Evolutionary conservation across 2,888 invertebrate species (phyloP), one percentile per base, ranked within the genome.

Genomic region (Mesopsocus fuscifrons): DNA sequence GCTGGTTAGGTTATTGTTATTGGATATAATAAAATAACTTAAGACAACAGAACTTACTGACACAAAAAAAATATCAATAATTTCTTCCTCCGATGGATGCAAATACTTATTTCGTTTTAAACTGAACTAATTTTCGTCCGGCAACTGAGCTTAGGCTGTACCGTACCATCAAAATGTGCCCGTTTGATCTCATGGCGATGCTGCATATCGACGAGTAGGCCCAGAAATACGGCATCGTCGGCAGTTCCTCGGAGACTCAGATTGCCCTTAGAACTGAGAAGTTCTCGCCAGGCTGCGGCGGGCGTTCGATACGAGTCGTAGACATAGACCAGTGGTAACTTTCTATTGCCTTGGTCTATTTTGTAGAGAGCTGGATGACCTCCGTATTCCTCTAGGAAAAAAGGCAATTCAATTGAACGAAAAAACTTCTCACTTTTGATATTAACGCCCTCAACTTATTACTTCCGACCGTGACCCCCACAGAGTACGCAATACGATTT

Each of bases 291-390:
- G 2, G 67, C 64, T 5, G 56, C 59, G 9, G 63, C 57, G 26
- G 64, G 59, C 13, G 71, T 61, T 42, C 65, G 64, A 51, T 74
- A 74, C 1, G 74, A 73, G 54, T 75, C 74, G 54, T 73, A 74
- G 16, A 77, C 62, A 52, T 76, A 77, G 51, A 71, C 65, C 23
- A 77, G 60, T n/a, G 76, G 75, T 38, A 67, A 48, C 43, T 57
- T 50, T 22, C 55, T 55, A 3, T 44, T 31, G 11, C 49, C 45
- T 45, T 52, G 58, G 45, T 63, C 60, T 43, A 63, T 56, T 46
- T 62, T 60, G 50, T 69, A 71, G 31, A 72, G 61, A 1, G 71
- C 70, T 16, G 68, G 63, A 54, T 74, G 71, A 5, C 58, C 56
- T 8, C 65, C 64, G 50, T 68, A 71, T n/a, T 53, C 33, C 22